Evolutionary conservation across 2,113 vertebrate genomes (phyloP), one percentile per base, ranked within the genome.

Genomic region (Callionymus lyra): DNA sequence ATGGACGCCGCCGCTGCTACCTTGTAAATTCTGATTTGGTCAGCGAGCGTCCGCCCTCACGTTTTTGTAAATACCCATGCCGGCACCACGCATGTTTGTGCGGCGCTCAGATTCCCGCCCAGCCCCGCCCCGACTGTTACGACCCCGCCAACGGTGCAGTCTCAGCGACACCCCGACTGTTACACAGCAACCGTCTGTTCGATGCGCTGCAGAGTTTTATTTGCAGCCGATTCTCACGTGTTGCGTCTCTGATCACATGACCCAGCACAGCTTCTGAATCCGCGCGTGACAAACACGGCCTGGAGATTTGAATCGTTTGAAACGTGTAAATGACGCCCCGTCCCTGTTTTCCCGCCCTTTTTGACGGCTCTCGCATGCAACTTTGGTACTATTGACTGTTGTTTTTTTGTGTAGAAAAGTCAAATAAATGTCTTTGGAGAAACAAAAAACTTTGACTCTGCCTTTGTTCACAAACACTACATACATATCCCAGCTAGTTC

Each of bases 341-440:
- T 36, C 43, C 16, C 34, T 35, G 15, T 56, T 38, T 41, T 2
- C 11, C 46, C 1, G 9, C 46, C 65, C 21, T 60, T 77, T 84
- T 86, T 80, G 76, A 73, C 68, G 76, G 77, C 76, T 76, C 80
- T 83, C 82, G 83, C 84, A 86, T 86, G 84, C 81, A 81, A 79
- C 70, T 83, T 83, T 85, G 82, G 70, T 85, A 84, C 80, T 82
- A 47, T 81, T 85, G 81, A 85, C 83, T 85, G 82, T 85, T 84
- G 80, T 82, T 84, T 86, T 83, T 76, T 85, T 27, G 77, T 84
- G 80, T 78, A 62, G 64, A 77, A 82, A 78, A 67, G 47, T 70
- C 73, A 57, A 78, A 67, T 45, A 73, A 76, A 59, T 51, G 58
- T 38, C 6, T 16, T 54, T 21, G 42, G 62, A 63, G 58, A 65